phyloP scores from a whole-genome alignment of 2,888 invertebrate species.

The Homarus gammarus region DNA sequence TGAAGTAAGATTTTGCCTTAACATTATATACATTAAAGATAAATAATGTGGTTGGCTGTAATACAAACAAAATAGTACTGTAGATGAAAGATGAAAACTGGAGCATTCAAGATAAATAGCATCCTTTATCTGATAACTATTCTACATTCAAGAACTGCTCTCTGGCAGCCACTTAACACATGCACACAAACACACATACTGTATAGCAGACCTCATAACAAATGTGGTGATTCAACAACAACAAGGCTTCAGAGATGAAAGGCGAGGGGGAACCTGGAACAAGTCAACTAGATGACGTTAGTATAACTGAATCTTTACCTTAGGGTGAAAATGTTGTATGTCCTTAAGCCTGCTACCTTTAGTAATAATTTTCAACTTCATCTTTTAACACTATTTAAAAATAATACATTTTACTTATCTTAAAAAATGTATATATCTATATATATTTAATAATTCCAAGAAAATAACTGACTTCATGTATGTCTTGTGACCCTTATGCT shows the following conservation, averaged over 20 bases:
- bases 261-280: background rate
- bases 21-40: conserved; percentile 12
- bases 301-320: background rate
- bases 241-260: conserved; percentile 16
- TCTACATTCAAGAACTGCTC: background rate
- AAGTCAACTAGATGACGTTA: conserved; percentile 1
- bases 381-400: background rate
- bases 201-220: background rate
- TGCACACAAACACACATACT: background rate
- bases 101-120: conserved; percentile 16
- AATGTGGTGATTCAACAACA: conserved; percentile 16
- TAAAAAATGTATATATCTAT: too few species aligned
- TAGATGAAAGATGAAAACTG: conserved; percentile 14
- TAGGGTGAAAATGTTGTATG: background rate
- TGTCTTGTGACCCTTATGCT: too few species aligned
- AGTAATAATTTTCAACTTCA: background rate
- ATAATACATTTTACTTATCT: background rate
- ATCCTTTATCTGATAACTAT: background rate
- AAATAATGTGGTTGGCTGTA: background rate
- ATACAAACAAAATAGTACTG: background rate
- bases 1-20: background rate
- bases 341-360: conserved; percentile 22
- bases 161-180: background rate
- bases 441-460: too few species aligned
- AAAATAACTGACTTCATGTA: too few species aligned